Evolutionary conservation across 2,888 invertebrate species (phyloP).

Genomic region (Conomelus anceps): DNA sequence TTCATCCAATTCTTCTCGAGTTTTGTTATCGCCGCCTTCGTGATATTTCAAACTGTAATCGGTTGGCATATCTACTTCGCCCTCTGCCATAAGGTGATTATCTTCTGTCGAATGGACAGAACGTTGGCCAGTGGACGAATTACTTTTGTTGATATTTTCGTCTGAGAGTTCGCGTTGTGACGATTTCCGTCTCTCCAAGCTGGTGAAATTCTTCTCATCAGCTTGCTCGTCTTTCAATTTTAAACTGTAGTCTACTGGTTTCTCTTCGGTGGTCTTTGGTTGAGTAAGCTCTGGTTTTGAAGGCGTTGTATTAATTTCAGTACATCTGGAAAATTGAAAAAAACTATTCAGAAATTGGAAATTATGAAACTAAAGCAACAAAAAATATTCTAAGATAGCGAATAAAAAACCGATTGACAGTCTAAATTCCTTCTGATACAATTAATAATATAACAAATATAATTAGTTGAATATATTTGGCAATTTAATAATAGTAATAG

Average conservation of each 20-base stretch:
- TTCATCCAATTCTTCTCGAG: not conserved
- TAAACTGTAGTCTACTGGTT: slow-evolving; percentile 5
- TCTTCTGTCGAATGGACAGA: not conserved
- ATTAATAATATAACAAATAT: too few species aligned
- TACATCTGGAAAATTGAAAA: not conserved
- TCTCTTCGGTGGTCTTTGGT: not conserved
- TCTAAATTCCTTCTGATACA: too few species aligned
- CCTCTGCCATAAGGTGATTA: slow-evolving; percentile 58
- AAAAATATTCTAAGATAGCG: too few species aligned
- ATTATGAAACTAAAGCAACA: too few species aligned
- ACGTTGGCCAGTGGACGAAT: not conserved
- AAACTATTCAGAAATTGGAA: too few species aligned
- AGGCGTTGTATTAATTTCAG: not conserved
- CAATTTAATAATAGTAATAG: too few species aligned
- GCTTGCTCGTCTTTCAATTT: not conserved
- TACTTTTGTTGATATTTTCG: not conserved
- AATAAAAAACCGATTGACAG: too few species aligned
- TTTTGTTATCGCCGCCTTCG: slow-evolving; percentile 55
- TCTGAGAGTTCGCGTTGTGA: not conserved
- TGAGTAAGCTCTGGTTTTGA: not conserved
- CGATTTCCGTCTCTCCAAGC: not conserved
- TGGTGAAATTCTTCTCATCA: not conserved
- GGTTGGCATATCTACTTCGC: slow-evolving; percentile 85
- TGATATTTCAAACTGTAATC: slow-evolving; percentile 86
- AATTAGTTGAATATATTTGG: too few species aligned